Evolutionary conservation across 2,797 vertebrate genomes (phyloP).

Genomic region (Sebastes wilsoni): DNA sequence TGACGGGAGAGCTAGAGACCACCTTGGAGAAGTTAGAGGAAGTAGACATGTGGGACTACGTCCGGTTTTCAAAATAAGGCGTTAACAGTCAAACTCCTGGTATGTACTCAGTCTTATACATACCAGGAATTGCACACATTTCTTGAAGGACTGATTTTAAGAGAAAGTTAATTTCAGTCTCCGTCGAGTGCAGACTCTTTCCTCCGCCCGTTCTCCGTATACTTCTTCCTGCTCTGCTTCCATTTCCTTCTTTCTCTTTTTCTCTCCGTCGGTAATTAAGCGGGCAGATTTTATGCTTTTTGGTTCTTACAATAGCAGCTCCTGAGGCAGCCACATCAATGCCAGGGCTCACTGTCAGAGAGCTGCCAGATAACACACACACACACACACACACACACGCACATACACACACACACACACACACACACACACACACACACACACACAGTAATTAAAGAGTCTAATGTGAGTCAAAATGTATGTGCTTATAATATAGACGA

Average conservation of each 20-base stretch:
- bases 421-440: neutral
- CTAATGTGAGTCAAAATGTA: neutral
- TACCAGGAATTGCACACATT: too few relatives aligned
- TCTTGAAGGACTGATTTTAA: neutral
- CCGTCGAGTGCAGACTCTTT: too few relatives aligned
- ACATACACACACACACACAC: neutral
- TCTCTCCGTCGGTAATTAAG: conserved; percentile 49
- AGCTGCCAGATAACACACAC: conserved; percentile 13
- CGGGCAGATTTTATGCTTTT: conserved; percentile 57
- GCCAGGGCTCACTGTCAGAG: conserved; percentile 56
- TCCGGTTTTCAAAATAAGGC: too few relatives aligned
- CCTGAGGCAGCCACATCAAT: conserved; percentile 51
- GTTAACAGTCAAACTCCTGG: too few relatives aligned
- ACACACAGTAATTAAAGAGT: conserved; percentile 1
- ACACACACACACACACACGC: neutral
- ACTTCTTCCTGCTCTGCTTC: neutral
- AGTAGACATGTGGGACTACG: too few relatives aligned
- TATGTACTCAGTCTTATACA: too few relatives aligned
- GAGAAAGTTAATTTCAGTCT: neutral
- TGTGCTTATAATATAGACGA: neutral
- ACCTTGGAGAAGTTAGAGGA: too few relatives aligned
- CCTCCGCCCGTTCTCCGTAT: neutral
- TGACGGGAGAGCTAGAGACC: too few relatives aligned
- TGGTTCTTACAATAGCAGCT: conserved; percentile 58
- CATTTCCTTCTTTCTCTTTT: neutral